Conservation (phyloP, 2,797 vertebrate genomes). For the Mormyrus hasselquistii region DNA sequence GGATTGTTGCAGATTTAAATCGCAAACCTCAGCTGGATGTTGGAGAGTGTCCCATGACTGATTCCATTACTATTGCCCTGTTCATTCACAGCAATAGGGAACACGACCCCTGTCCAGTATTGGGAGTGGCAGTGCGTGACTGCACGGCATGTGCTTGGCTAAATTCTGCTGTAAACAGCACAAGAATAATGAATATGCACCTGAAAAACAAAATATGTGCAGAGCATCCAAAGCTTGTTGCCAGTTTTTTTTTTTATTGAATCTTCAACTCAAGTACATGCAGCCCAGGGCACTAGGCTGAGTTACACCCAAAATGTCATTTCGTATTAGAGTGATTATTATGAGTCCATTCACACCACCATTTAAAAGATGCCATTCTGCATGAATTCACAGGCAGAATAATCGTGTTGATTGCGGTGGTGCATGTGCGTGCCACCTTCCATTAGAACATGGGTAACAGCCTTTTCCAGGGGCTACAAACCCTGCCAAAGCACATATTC, state of each 20-base stretch:
- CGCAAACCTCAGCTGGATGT: not conserved
- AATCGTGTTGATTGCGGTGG: not conserved
- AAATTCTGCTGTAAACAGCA: conserved; percentile 12
- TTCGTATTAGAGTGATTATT: not conserved
- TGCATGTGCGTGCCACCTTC: not conserved
- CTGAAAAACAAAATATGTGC: not conserved
- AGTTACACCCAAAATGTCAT: not conserved
- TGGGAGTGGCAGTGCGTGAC: not conserved
- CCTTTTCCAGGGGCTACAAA: not conserved
- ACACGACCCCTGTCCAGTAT: conserved; percentile 11
- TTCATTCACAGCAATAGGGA: conserved; percentile 14
- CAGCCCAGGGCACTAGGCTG: not conserved
- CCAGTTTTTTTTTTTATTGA: not conserved
- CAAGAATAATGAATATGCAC: not conserved
- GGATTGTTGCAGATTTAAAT: not conserved
- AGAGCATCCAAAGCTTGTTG: not conserved
- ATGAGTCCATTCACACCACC: not conserved
- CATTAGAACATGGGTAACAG: not conserved
- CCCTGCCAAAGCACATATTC: not conserved
- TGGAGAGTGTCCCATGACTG: not conserved
- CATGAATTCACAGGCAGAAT: not conserved
- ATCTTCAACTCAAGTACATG: not conserved
- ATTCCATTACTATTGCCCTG: not conserved
- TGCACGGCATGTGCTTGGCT: conserved; percentile 7
- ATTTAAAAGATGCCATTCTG: not conserved